Percentiles rank a stretch among this genome's conserved stretches.
phyloP scores from a whole-genome alignment of 2,113 vertebrate species.

The Xenopus tropicalis region UCB_Xtro_10.0 CM004448.2:48300501-48301000 shows the following conservation, averaged over 20 bases:
- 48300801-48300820: not conserved
- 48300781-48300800: not conserved
- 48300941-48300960: too few species aligned
- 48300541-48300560: slow-evolving; percentile 1
- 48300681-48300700: not conserved
- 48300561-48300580: not conserved
- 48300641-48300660: not conserved
- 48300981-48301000: too few species aligned
- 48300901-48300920: too few species aligned
- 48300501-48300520: not conserved
- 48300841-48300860: not conserved
- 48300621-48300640: slow-evolving; percentile 1
- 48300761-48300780: not conserved
- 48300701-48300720: not conserved
- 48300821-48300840: not conserved
- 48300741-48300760: not conserved
- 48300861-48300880: not conserved
- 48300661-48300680: not conserved
- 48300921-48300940: too few species aligned
- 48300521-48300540: not conserved
- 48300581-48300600: not conserved
- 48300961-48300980: too few species aligned
- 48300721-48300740: not conserved
- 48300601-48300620: not conserved
- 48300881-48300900: too few species aligned